These are phyloP conservation scores for Spermophilus dauricus DNA, from an alignment of 2,113 vertebrate genomes.

Conservation along the genomic window DNA sequence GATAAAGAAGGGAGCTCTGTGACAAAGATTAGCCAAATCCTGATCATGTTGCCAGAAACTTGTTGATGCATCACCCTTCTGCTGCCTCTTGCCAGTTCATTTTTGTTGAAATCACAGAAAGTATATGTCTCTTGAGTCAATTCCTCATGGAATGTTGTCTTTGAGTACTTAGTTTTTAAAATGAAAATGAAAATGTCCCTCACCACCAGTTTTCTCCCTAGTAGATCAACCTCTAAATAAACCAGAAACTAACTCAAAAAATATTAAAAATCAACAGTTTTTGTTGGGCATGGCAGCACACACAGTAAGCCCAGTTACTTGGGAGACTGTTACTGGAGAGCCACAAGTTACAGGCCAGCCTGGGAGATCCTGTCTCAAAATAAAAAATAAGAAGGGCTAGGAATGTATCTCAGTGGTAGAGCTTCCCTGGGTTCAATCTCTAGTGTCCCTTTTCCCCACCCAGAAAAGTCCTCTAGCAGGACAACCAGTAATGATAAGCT, in stretches of 20 bases:
- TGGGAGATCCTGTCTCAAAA: too few species aligned
- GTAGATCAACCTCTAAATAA: background rate
- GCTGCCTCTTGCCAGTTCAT: background rate
- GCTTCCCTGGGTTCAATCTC: too few species aligned
- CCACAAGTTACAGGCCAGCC: too few species aligned
- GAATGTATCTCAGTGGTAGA: too few species aligned
- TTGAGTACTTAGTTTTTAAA: conserved; percentile 19
- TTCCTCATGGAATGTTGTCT: background rate
- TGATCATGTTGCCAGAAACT: background rate
- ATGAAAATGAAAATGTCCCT: conserved; percentile 29
- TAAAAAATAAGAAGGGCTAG: too few species aligned
- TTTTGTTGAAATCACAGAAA: conserved; percentile 33
- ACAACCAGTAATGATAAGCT: background rate
- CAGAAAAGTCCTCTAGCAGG: background rate
- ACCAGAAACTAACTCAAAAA: background rate
- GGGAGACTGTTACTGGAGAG: too few species aligned
- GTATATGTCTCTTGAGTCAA: background rate
- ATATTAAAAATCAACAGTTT: background rate
- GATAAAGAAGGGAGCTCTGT: background rate
- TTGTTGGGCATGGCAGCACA: too few species aligned
- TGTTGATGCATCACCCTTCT: background rate
- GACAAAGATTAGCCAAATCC: background rate
- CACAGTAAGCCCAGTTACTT: too few species aligned
- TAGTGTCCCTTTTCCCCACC: too few species aligned
- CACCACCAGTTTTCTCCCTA: background rate